Conservation (phyloP, 2,113 vertebrate species). For the Macrotus californicus region DNA sequence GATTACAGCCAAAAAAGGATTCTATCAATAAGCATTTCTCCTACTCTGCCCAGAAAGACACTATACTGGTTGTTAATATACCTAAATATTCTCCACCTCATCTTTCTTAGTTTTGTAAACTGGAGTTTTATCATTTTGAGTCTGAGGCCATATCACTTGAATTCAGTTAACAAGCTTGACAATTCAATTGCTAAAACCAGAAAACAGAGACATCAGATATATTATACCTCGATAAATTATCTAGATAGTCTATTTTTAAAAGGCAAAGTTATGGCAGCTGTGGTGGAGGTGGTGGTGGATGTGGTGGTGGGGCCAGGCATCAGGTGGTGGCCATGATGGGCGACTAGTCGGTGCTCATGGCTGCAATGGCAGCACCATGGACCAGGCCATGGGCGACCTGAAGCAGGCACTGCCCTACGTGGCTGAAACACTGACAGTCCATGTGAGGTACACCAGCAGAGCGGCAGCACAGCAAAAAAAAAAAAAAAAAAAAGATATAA, state of each 20-base stretch:
- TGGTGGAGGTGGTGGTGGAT: too few relatives aligned
- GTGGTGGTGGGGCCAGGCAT: too few relatives aligned
- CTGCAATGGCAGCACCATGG: too few relatives aligned
- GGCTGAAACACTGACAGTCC: too few relatives aligned
- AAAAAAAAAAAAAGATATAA: conserved; percentile 91
- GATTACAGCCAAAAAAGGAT: background rate
- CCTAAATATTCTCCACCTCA: background rate
- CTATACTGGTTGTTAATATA: background rate
- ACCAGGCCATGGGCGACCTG: too few relatives aligned
- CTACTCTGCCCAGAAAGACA: background rate
- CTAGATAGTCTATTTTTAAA: background rate
- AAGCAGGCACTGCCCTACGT: too few relatives aligned
- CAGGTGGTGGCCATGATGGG: too few relatives aligned
- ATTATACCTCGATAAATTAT: background rate
- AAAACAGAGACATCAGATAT: background rate
- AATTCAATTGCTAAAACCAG: background rate
- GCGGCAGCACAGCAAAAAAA: conserved; percentile 86
- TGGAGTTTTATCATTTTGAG: background rate
- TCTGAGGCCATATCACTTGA: background rate
- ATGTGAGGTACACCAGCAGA: too few relatives aligned
- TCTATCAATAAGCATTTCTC: background rate
- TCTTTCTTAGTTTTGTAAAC: background rate
- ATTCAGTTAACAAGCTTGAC: background rate
- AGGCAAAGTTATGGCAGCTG: background rate
- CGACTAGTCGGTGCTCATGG: too few relatives aligned